Evolutionary conservation across 2,797 vertebrate genomes (phyloP).

Genomic region (Micromesistius poutassou): DNA sequence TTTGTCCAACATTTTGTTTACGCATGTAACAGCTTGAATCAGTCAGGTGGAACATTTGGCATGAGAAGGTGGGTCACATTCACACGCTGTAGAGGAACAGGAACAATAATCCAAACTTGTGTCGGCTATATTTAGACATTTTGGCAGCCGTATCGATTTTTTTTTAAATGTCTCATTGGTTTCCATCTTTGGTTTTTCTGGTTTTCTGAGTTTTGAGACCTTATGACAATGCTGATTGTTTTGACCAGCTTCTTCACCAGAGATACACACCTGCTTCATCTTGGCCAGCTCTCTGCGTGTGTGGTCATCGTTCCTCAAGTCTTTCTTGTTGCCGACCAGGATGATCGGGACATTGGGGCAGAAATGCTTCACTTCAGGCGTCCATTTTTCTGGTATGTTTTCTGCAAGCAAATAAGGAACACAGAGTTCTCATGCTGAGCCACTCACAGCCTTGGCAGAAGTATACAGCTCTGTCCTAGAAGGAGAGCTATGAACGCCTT

Average conservation of each 20-base stretch:
- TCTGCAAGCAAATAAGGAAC: slow-evolving; percentile 60
- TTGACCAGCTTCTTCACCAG: not conserved
- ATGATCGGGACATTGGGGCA: slow-evolving; percentile 89
- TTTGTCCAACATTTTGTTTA: too few relatives aligned
- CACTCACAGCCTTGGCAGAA: not conserved
- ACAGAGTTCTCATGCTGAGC: not conserved
- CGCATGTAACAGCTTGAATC: too few relatives aligned
- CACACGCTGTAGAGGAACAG: too few relatives aligned
- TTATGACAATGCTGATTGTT: too few relatives aligned
- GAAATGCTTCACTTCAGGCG: slow-evolving; percentile 87
- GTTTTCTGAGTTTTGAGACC: too few relatives aligned
- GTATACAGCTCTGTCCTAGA: slow-evolving; percentile 17
- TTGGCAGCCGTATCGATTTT: too few relatives aligned
- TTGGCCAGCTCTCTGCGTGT: slow-evolving; percentile 84
- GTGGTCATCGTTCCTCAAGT: slow-evolving; percentile 83
- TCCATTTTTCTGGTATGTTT: slow-evolving; percentile 91
- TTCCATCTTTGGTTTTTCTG: too few relatives aligned
- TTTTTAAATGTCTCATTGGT: too few relatives aligned
- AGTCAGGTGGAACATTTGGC: not conserved
- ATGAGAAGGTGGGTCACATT: too few relatives aligned
- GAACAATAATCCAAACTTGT: too few relatives aligned
- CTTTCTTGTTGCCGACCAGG: slow-evolving; percentile 87
- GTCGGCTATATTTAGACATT: too few relatives aligned
- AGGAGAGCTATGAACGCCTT: slow-evolving; percentile 14
- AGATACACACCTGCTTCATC: slow-evolving; percentile 81